Base-by-base conservation (phyloP, 2,797 vertebrate species). In the Sciurus vulgaris region DNA sequence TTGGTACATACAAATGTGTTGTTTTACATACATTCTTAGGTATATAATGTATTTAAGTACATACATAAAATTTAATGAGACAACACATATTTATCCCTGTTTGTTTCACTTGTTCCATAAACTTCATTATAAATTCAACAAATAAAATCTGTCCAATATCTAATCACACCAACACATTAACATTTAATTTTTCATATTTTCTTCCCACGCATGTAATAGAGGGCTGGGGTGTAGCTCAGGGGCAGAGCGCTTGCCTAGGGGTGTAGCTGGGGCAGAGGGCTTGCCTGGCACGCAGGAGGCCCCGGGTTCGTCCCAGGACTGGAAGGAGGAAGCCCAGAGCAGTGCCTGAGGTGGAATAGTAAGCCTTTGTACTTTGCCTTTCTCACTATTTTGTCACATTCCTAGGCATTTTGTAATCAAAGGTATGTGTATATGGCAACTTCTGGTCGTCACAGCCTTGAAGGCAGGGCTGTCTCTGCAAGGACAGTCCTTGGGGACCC, bases 391-490 rank as follows among this genome's bases (percentile, higher is more conserved):
- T 51, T 15, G 7, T 33, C 44, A 33, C 14, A 61, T 92, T 89
- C 49, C 38, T 56, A 56, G 22, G 28, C 49, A 26, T 74, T 61
- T 49, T 51, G 1, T 79, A 20, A 22, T 56, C 35, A 65, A n/a
- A 59, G 35, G 9, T n/a, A 35, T 3, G 9, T 2, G 12, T 2
- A 26, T 5, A 8, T 5, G 28, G 12, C 7, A 4, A 11, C 35
- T 14, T 8, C 11, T 59, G 49, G 26, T 15, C 38, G 15, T 38
- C 20, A 17, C 7, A 44, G 17, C 72, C 6, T 10, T 6, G 15
- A 26, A 44, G 79, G n/a, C 2, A 5, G 56, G 41, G 11, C 5
- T 0, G 22, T 26, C 8, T 0, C 0, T 18, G 18, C 1, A 4
- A 77, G 44, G 54, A 51, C 22, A 1, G 3, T 35, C 35, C 6